Base-by-base conservation (phyloP, 1,140 invertebrate genomes). In the Caenorhabditis tropicalis region DNA sequence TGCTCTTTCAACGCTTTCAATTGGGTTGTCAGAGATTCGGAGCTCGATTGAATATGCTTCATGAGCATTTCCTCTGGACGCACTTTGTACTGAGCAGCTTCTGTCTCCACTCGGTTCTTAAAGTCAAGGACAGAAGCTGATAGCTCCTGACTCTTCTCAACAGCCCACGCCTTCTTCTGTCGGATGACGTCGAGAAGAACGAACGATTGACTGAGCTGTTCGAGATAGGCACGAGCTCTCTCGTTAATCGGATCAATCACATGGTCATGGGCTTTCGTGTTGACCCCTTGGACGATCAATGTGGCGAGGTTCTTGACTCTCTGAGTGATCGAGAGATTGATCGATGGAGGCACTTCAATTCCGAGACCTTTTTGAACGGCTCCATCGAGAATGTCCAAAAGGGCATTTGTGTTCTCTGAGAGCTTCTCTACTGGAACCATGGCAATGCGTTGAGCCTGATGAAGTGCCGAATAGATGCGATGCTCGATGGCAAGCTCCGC, bases 381-480 rank as follows among this genome's bases (percentile, higher is more conserved):
- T 27, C 56, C 82, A 33, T 74, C 39, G 24, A 74, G 56, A 51
- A 82, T 74, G 33, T 82, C 82, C 9, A 82, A 33, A 16, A 82
- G 19, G 1, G 82, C 2, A 27, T 82, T 58, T 10, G 82, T 49
- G 12, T 46, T 70, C 58, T 82, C 82, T 6, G 58, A 10, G 36
- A 46, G 19, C 58, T 82, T 82, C 12, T 82, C 82, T 15, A 82
- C 82, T 16, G 82, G 82, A 39, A 82, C 82, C 43, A 48, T 65
- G 27, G 56, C 82, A 6, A 82, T 46, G 16, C 56, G 10, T 74
- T 82, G 56, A 10, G 82, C 82, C 24, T 82, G 56, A 48, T 51
- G 12, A 21, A 82, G 21, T n/a, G 82, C 60, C 6, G 82, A 46
- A 29, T 36, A 82, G 43, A 82, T 74, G 3, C 39, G 15, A 31